These are phyloP conservation scores for Neotoma lepida DNA, from an alignment of 2,113 vertebrate species.

Conservation along the genomic window DNA sequence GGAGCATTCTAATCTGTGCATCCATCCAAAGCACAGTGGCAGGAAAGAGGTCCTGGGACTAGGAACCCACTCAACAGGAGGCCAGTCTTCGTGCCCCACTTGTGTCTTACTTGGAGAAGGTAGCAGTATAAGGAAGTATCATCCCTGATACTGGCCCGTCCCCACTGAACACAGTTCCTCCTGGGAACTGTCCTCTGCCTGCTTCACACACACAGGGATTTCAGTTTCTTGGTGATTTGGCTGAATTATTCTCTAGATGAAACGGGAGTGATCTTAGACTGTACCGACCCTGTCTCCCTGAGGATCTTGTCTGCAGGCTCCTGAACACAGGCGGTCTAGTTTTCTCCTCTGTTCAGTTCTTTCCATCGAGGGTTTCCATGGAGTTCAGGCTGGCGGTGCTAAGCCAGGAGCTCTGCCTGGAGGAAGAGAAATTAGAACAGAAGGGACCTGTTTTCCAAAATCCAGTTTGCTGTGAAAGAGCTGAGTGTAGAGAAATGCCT, in stretches of 20 bases:
- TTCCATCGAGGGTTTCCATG: not conserved
- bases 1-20: not conserved
- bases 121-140: not conserved
- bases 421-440: slow-evolving; percentile 48
- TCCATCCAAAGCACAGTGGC: slow-evolving; percentile 32
- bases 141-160: not conserved
- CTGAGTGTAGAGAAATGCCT: not conserved
- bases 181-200: not conserved
- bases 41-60: not conserved
- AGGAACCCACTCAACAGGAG: slow-evolving; percentile 61
- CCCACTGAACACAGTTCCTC: not conserved
- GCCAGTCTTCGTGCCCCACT: not conserved
- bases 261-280: not conserved
- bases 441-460: not conserved
- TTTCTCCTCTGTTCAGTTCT: not conserved
- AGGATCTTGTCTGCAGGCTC: not conserved
- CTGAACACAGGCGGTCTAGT: not conserved
- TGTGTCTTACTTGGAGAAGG: not conserved
- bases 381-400: not conserved
- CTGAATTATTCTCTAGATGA: slow-evolving; percentile 34
- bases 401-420: slow-evolving; percentile 58
- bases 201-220: not conserved
- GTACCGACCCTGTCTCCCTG: not conserved
- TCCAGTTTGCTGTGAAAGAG: not conserved
- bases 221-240: not conserved